A percentile compares a stretch with the other conserved stretches of the same genome.
Conservation (phyloP, 1,140 invertebrate species). For the Andricus grossulariae region DNA sequence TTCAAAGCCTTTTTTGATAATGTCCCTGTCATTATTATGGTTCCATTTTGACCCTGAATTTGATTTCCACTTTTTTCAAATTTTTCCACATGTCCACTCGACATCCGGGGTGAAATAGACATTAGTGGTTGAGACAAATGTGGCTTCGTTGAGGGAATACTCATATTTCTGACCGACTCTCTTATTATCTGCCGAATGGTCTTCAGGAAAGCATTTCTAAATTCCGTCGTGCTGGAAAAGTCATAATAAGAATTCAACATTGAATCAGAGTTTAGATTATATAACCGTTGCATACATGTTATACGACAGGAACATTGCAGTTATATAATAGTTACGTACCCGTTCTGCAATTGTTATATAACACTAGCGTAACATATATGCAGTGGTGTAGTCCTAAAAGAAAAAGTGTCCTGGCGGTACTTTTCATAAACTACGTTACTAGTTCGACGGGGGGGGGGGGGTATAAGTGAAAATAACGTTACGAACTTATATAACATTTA, state of each 20-base stretch:
- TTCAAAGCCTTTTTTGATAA: conserved; percentile 70
- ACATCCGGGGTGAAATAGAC: conserved; percentile 69
- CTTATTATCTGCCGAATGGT: conserved; percentile 97
- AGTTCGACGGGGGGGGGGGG: too few species aligned
- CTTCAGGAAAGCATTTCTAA: conserved; percentile 96
- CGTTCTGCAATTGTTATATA: too few species aligned
- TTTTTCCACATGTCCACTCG: conserved; percentile 70
- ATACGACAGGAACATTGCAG: too few species aligned
- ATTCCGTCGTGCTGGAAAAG: conserved; percentile 89
- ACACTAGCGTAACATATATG: too few species aligned
- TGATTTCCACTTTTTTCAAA: conserved; percentile 65
- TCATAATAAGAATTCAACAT: neutral
- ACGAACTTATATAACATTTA: too few species aligned
- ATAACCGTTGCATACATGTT: too few species aligned
- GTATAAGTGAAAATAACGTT: too few species aligned
- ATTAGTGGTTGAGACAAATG: conserved; percentile 73
- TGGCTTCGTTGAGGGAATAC: conserved; percentile 86
- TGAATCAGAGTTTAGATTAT: too few species aligned
- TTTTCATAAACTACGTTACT: too few species aligned
- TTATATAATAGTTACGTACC: too few species aligned
- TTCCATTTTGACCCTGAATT: conserved; percentile 64
- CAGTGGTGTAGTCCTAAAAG: too few species aligned
- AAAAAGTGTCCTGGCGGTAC: too few species aligned
- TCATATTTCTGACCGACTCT: conserved; percentile 96
- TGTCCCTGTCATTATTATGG: conserved; percentile 64